A percentile compares a stretch with the other conserved stretches of the same genome.
Conservation (phyloP, 2,113 vertebrate species). For the Melanerpes aurifrons region DNA sequence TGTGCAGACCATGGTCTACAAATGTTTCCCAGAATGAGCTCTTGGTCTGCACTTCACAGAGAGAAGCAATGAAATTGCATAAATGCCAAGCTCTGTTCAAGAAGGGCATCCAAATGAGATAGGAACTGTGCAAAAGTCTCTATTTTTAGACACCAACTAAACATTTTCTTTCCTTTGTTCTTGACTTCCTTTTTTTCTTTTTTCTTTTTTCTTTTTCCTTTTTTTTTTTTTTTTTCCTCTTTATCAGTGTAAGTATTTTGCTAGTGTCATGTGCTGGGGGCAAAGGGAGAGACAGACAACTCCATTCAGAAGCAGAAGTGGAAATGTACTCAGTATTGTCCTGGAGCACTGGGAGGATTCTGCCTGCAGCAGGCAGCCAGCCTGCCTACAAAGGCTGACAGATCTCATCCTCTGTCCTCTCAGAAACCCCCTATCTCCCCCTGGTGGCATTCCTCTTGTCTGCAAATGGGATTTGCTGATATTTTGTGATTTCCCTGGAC, state of each 20-base stretch:
- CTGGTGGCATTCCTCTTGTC: background rate
- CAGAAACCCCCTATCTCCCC: background rate
- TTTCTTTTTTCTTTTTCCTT: background rate
- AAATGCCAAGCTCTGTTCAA: background rate
- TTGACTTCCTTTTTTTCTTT: background rate
- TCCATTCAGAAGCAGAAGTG: background rate
- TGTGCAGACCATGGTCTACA: rapidly evolving
- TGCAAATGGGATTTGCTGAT: background rate
- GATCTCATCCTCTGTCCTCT: background rate
- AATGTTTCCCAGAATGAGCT: background rate
- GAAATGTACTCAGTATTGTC: background rate
- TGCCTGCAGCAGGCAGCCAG: background rate
- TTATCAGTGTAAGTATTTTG: background rate
- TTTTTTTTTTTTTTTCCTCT: background rate
- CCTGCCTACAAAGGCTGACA: background rate
- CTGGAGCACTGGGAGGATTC: background rate
- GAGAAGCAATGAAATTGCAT: background rate
- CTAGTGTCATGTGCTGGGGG: rapidly evolving
- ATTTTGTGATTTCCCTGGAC: slow-evolving; percentile 1
- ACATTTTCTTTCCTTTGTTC: background rate
- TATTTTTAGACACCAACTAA: background rate
- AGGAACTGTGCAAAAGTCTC: background rate
- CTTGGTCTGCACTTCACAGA: rapidly evolving
- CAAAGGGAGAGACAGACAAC: background rate
- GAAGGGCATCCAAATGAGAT: background rate